phyloP scores from a whole-genome alignment of 2,113 vertebrate species.

The Dipodomys ordii region DNA sequence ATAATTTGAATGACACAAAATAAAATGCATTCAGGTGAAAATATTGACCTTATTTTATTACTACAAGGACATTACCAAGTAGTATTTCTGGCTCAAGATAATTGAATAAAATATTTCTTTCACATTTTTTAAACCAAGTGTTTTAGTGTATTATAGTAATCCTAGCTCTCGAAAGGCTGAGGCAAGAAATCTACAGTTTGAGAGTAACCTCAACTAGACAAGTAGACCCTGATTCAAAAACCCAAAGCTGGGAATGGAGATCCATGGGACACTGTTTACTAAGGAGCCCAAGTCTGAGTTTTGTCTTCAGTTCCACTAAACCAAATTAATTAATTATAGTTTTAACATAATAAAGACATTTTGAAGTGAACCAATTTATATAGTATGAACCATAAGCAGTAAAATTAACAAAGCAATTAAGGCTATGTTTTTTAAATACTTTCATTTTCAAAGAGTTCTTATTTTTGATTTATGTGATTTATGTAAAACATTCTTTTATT shows the following conservation, averaged over 20 bases:
- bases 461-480: no score
- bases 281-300: background rate
- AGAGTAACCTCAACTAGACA: no score
- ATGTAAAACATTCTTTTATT: no score
- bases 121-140: background rate
- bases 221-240: no score
- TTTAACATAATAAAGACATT: background rate
- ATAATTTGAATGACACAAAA: background rate
- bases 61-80: background rate
- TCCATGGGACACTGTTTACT: background rate
- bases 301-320: background rate
- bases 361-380: background rate
- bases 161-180: no score
- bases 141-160: no score
- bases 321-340: background rate
- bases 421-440: background rate
- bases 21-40: background rate
- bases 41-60: background rate
- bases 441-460: background rate
- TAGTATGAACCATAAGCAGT: background rate
- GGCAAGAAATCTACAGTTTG: no score
- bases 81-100: background rate
- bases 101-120: background rate
- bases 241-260: no score
- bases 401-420: background rate